A percentile compares a stretch with the other conserved stretches of the same genome.
Evolutionary conservation across 2,888 invertebrate genomes (phyloP).

Genomic region (Melanostoma mellinum): DNA sequence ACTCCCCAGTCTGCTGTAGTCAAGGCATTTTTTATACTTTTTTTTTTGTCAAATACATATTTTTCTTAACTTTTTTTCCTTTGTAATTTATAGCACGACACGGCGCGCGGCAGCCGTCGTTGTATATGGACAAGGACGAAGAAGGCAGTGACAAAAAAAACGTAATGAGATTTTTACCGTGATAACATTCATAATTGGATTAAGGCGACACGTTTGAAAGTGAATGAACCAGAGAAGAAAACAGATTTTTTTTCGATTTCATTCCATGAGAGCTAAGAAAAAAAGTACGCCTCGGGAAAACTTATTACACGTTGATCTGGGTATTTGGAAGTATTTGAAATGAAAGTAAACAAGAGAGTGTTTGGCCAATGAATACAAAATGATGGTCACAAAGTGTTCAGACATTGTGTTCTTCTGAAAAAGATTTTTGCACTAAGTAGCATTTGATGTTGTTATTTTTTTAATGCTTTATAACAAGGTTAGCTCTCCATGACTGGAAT

Average conservation of each 20-base stretch:
- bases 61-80: slow-evolving; percentile 23
- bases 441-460: too few species aligned
- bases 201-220: slow-evolving; percentile 74
- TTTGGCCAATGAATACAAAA: slow-evolving; percentile 27
- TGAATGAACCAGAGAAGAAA: slow-evolving; percentile 60
- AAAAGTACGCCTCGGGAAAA: slow-evolving; percentile 34
- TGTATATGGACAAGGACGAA: slow-evolving; percentile 14
- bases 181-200: slow-evolving; percentile 74
- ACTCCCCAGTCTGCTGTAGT: slow-evolving; percentile 38
- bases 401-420: too few species aligned
- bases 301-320: slow-evolving; percentile 66
- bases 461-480: too few species aligned
- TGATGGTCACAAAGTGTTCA: neutral
- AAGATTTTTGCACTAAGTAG: too few species aligned
- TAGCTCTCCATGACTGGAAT: too few species aligned
- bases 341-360: slow-evolving; percentile 48
- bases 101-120: slow-evolving; percentile 14
- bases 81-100: slow-evolving; percentile 63
- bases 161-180: slow-evolving; percentile 71
- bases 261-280: neutral
- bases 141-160: slow-evolving; percentile 34
- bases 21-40: slow-evolving; percentile 37
- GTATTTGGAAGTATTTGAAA: slow-evolving; percentile 57
- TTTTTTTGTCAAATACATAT: slow-evolving; percentile 29
- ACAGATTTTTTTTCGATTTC: slow-evolving; percentile 34